These are phyloP conservation scores for Calidris pugnax DNA, from an alignment of 2,113 vertebrate genomes.

Conservation along the genomic window DNA sequence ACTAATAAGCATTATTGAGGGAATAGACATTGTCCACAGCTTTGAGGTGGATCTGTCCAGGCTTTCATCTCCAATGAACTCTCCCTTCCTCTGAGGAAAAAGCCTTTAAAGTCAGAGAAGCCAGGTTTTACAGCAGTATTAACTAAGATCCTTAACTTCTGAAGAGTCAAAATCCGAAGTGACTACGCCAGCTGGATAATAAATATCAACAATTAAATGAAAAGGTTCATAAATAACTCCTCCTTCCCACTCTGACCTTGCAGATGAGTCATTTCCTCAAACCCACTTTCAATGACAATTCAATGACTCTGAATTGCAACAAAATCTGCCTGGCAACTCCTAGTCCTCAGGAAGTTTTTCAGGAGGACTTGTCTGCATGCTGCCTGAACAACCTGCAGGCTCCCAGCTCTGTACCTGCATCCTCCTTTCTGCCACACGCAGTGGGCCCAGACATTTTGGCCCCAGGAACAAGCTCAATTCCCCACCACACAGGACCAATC, in stretches of 20 bases:
- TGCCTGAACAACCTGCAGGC: accelerated
- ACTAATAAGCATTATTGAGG: not conserved
- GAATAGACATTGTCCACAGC: not conserved
- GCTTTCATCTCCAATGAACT: not conserved
- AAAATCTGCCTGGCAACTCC: not conserved
- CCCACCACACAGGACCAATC: accelerated
- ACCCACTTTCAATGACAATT: not conserved
- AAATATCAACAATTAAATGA: slow-evolving; percentile 26
- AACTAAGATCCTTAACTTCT: not conserved
- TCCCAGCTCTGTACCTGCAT: not conserved
- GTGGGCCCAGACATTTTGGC: not conserved
- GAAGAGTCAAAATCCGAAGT: not conserved
- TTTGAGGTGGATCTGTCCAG: not conserved
- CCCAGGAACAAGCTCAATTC: not conserved
- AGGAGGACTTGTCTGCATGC: not conserved
- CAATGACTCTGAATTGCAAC: not conserved
- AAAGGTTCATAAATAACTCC: slow-evolving; percentile 25
- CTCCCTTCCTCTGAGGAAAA: not conserved
- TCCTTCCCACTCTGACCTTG: slow-evolving; percentile 3
- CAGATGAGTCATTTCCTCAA: slow-evolving; percentile 38
- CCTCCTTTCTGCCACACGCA: not conserved
- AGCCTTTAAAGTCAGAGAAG: not conserved
- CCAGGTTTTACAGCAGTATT: not conserved
- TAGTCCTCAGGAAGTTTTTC: not conserved
- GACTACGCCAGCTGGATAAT: not conserved